Conservation (phyloP, 35 echinoderm and acorn worm species). For the Amphiura filiformis region DNA sequence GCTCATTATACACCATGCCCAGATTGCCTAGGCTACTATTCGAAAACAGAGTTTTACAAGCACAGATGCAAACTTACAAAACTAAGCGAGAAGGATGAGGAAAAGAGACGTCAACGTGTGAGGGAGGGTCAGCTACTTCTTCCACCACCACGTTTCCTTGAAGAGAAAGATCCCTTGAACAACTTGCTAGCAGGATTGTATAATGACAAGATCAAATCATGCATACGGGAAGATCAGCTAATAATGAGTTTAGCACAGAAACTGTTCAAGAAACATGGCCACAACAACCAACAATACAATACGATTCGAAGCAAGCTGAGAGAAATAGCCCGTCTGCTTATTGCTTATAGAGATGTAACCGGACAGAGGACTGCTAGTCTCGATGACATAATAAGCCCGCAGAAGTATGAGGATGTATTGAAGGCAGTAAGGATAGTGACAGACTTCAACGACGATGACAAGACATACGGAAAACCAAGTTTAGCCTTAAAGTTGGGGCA, state of each 20-base stretch:
- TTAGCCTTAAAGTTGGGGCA: conserved; percentile 53
- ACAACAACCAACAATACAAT: conserved; percentile 13
- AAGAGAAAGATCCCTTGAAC: too few relatives aligned
- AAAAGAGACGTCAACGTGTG: background rate
- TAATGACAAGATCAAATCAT: conserved; percentile 21
- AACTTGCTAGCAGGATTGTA: conserved; percentile 20
- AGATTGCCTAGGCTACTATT: conserved; percentile 44
- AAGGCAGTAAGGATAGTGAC: conserved; percentile 20
- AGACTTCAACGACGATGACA: conserved; percentile 50
- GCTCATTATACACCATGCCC: conserved; percentile 47
- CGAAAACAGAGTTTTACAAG: conserved; percentile 36
- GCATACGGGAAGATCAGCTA: conserved; percentile 27
- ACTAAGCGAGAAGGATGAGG: background rate
- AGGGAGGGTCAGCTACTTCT: conserved; percentile 9
- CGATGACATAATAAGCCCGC: conserved; percentile 13
- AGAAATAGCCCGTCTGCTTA: conserved; percentile 44
- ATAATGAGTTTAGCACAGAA: conserved; percentile 37
- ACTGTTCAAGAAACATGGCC: conserved; percentile 2
- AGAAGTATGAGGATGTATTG: conserved; percentile 15
- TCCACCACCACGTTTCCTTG: background rate
- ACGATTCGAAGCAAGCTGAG: conserved; percentile 25
- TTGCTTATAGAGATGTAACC: background rate
- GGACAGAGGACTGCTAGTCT: background rate
- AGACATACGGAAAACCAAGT: conserved; percentile 23
- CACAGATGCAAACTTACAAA: conserved; percentile 23